These are phyloP conservation scores for Ochropleura leucogaster DNA, from an alignment of 2,888 invertebrate genomes.

Conservation along the genomic window DNA sequence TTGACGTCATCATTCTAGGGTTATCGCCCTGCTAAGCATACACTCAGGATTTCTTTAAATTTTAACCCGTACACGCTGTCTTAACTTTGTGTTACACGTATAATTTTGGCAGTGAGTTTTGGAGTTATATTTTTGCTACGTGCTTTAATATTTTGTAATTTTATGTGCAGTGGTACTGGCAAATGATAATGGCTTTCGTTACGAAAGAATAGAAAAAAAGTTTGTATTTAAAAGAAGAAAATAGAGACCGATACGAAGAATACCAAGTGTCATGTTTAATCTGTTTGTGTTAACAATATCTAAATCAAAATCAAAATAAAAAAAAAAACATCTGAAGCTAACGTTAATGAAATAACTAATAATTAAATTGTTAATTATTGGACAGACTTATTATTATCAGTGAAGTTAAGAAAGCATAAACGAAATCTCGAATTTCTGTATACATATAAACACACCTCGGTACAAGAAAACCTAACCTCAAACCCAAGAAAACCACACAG, in stretches of 20 bases:
- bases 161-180: not conserved
- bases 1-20: slow-evolving; percentile 66
- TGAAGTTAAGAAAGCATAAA: not conserved
- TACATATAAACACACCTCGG: not conserved
- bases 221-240: not conserved
- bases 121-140: not conserved
- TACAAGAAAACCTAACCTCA: too few species aligned
- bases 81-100: slow-evolving; percentile 15
- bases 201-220: not conserved
- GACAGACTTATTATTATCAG: not conserved
- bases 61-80: slow-evolving; percentile 33
- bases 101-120: slow-evolving; percentile 29
- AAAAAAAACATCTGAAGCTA: not conserved
- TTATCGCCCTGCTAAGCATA: slow-evolving; percentile 47
- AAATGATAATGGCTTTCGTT: not conserved
- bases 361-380: not conserved
- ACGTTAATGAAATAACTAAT: not conserved
- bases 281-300: too few species aligned
- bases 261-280: too few species aligned
- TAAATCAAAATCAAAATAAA: too few species aligned
- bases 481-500: not conserved
- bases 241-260: not conserved
- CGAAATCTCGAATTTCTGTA: not conserved
- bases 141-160: not conserved
- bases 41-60: slow-evolving; percentile 53